Conservation (phyloP, 2,888 invertebrate species). For the Diloba caeruleocephala region DNA sequence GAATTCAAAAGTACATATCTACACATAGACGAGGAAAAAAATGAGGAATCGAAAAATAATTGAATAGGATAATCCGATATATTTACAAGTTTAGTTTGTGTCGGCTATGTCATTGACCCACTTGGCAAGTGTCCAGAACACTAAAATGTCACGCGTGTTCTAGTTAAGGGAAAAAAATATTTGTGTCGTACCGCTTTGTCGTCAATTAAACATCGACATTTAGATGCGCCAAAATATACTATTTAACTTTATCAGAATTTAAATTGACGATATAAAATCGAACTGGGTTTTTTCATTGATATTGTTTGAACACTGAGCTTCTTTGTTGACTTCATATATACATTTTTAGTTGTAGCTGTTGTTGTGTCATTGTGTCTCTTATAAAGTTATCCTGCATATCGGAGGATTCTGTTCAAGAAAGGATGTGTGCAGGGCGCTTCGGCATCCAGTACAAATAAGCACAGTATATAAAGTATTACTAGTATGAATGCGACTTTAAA, state of each 20-base stretch:
- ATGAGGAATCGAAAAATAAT: slow-evolving; percentile 30
- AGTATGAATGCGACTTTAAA: too few relatives aligned
- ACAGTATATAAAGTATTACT: too few relatives aligned
- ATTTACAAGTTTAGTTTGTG: slow-evolving; percentile 58
- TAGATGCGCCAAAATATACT: background rate
- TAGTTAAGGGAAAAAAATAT: slow-evolving; percentile 55
- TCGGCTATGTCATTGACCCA: slow-evolving; percentile 72
- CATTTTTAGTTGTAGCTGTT: too few relatives aligned
- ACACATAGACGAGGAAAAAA: slow-evolving; percentile 25
- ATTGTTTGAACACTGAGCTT: too few relatives aligned
- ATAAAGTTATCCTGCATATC: too few relatives aligned
- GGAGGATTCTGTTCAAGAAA: too few relatives aligned
- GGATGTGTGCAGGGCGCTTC: too few relatives aligned
- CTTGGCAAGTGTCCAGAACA: slow-evolving; percentile 73
- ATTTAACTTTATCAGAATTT: background rate
- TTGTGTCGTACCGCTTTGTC: slow-evolving; percentile 23
- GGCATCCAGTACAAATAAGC: too few relatives aligned
- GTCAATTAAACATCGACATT: slow-evolving; percentile 33
- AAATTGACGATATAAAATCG: background rate
- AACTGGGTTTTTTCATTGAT: too few relatives aligned
- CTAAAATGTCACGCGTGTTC: slow-evolving; percentile 60
- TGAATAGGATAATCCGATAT: slow-evolving; percentile 51
- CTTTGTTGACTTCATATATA: too few relatives aligned
- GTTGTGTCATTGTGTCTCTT: too few relatives aligned
- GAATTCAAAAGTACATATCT: slow-evolving; percentile 29